Percentiles rank a stretch among this genome's conserved stretches.
phyloP scores from a whole-genome alignment of 2,113 vertebrate species.

The Bos javanicus region DNA sequence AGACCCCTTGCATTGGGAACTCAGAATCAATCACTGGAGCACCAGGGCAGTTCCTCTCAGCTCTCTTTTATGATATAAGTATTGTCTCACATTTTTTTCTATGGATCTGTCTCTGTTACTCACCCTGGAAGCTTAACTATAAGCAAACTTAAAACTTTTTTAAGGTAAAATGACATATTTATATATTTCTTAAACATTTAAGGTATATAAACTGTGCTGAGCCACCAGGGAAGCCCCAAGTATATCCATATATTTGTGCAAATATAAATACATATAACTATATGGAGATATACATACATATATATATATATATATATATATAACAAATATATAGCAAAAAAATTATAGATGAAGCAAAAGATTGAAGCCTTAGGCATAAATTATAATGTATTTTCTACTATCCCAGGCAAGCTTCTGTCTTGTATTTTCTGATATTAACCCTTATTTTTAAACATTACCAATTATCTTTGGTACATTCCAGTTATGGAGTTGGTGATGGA shows the following conservation, averaged over 20 bases:
- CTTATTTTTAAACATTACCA: not conserved
- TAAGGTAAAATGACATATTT: not conserved
- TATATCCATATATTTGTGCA: not conserved
- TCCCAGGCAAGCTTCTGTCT: not conserved
- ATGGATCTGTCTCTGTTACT: not conserved
- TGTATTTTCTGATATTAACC: not conserved
- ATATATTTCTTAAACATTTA: not conserved
- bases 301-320: not conserved
- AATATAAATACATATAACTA: not conserved
- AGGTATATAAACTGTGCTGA: not conserved
- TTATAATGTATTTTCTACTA: not conserved
- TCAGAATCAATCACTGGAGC: not conserved
- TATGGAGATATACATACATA: not conserved
- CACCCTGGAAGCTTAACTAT: not conserved
- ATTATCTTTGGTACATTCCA: not conserved
- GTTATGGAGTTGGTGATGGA: too few relatives aligned
- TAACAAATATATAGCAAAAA: not conserved
- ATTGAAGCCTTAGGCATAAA: not conserved
- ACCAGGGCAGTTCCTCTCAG: not conserved
- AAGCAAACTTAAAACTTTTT: not conserved
- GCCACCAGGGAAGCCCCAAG: not conserved
- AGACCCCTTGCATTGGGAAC: not conserved
- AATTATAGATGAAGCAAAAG: not conserved
- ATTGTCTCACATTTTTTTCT: not conserved
- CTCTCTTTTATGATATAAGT: not conserved